phyloP scores from a whole-genome alignment of 2,113 vertebrate genomes.

The Aegypius monachus region DNA sequence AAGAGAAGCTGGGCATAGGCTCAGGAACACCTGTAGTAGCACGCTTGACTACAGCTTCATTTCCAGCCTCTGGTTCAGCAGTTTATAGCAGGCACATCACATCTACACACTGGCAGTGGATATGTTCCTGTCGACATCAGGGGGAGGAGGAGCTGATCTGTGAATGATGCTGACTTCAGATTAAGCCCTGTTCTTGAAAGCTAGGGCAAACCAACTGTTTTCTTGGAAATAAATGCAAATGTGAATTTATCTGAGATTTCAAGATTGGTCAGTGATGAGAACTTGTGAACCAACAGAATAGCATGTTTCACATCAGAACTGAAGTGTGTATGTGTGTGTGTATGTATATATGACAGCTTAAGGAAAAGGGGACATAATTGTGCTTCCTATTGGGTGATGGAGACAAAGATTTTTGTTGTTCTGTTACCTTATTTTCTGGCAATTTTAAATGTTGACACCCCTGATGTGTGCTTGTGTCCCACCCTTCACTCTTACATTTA shows the following conservation, averaged over 20 bases:
- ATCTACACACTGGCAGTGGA: too few relatives aligned
- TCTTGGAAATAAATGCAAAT: constrained; percentile 6
- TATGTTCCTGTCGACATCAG: not conserved
- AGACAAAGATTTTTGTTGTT: not conserved
- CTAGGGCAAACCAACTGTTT: not conserved
- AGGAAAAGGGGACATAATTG: not conserved
- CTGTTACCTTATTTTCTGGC: not conserved
- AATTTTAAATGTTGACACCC: constrained; percentile 12
- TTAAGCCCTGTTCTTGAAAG: not conserved
- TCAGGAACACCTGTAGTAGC: not conserved
- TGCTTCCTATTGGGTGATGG: not conserved
- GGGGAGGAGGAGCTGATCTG: not conserved
- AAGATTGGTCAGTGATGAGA: not conserved
- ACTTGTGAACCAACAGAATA: constrained; percentile 25
- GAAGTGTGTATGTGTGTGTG: not conserved
- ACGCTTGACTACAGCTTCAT: not conserved
- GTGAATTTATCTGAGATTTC: constrained; percentile 29
- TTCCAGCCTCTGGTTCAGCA: not conserved
- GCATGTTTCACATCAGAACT: not conserved
- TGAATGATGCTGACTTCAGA: not conserved
- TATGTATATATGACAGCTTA: not conserved
- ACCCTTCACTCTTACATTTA: not conserved
- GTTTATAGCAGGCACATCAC: not conserved
- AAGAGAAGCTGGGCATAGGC: not conserved
- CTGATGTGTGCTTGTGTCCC: not conserved